Evolutionary conservation across 2,888 invertebrate genomes (phyloP).

Genomic region (Coelopa pilipes): DNA sequence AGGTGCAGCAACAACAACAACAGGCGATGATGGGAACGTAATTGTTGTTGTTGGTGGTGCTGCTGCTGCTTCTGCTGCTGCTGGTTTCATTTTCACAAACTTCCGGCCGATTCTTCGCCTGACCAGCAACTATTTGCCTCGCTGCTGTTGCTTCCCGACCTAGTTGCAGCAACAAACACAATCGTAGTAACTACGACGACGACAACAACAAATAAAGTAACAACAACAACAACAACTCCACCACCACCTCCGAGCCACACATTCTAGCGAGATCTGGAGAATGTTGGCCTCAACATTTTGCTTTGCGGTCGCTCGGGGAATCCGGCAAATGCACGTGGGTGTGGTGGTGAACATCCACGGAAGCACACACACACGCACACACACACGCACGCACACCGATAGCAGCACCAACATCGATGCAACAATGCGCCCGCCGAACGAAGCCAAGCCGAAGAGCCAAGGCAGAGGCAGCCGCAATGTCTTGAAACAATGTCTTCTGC

Average conservation of each 20-base stretch:
- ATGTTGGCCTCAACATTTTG: slow-evolving; percentile 35
- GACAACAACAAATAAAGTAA: slow-evolving; percentile 4
- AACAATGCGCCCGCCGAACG: background rate
- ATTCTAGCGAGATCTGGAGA: slow-evolving; percentile 28
- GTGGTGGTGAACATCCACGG: background rate
- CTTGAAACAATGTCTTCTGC: slow-evolving; percentile 5
- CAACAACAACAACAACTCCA: slow-evolving; percentile 4
- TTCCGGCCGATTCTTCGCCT: slow-evolving; percentile 15
- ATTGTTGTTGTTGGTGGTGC: slow-evolving; percentile 21
- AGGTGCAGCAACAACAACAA: slow-evolving; percentile 29
- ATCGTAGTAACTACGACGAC: background rate
- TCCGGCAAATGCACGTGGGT: slow-evolving; percentile 29
- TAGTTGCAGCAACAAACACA: background rate
- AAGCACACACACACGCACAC: background rate
- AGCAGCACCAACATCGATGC: background rate
- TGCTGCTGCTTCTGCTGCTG: no score
- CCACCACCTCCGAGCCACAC: background rate
- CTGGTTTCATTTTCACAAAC: slow-evolving; percentile 34
- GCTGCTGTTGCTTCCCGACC: slow-evolving; percentile 7
- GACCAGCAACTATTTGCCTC: slow-evolving; percentile 26
- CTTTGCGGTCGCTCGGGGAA: slow-evolving; percentile 30
- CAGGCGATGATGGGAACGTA: background rate
- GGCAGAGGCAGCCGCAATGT: background rate
- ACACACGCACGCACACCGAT: slow-evolving; percentile 2
- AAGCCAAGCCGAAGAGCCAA: background rate